Base-by-base conservation (phyloP, 2,888 invertebrate genomes). In the Blomia tropicalis region DNA sequence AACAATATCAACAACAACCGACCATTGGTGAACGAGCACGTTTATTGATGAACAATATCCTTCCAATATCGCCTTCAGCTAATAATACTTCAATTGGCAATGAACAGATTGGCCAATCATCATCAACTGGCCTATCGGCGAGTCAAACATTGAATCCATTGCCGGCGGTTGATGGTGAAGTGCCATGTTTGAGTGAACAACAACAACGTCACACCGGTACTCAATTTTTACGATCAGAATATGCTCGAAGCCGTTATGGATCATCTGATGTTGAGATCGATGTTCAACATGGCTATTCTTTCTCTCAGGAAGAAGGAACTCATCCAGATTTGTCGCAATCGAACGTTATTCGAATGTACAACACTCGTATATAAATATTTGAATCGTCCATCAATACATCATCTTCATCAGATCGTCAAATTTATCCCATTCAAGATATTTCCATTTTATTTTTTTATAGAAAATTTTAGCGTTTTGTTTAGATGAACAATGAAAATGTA, bases 261-360 rank as follows among this genome's bases (percentile, higher is more conserved):
- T 23, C 56, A 29, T 43, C 43, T 4, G 63, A 65, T 78, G 80
- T 83, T 77, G 90, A 90, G 76, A 82, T 91, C 75, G 90, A 91
- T 77, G 79, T 91, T 75, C 85, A 87, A 74, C 90, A 90, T 90
- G 83, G 90, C 88, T 88, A 81, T 71, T 95, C 96, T 69, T 98
- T 98, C 79, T 96, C 95, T 51, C 96, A 96, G 83, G 96, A 96
- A 78, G 96, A 98, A 78, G 7, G 11, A 14, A 47, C 7, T 27
- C 51, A 7, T 19, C n/a, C n/a, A 3, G 56, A 56, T 25, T 14
- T 29, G 67, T 84, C 89, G 59, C 73, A 95, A 78, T 85, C 91
- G 69, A 89, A 88, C 72, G 83, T 95, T 73, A 92, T 96, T 74
- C 83, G 95, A 73, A 88, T 88, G 60, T 95, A 95, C 82, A 87